Evolutionary conservation across 2,113 vertebrate species (phyloP), one percentile per base, ranked within the genome.

Genomic region (Diphyllodes magnificus): DNA sequence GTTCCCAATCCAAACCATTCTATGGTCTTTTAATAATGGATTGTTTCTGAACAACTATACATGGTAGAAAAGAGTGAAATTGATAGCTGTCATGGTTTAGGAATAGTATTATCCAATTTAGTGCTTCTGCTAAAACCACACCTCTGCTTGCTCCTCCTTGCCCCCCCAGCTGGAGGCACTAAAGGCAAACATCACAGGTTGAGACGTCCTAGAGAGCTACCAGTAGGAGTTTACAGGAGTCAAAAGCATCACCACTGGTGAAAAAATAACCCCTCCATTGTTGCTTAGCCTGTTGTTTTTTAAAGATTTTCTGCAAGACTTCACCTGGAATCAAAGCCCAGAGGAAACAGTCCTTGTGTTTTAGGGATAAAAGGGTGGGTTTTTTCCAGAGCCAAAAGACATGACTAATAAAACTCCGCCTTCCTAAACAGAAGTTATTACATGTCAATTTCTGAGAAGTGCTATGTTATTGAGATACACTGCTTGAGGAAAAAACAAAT

Each of bases 321-420:
- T 71, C 53, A 63, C 10, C 13, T 31, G 9, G 13, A 23, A 68
- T 27, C 28, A 68, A 90, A 84, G 17, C 17, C 27, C 21, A 65
- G 35, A 64, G 30, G 7, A 21, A 56, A 23, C 18, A 60, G 17
- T 4, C 8, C 15, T 85, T 78, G 22, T 2, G 22, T 60, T 82
- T 56, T 39, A 65, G 40, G 20, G 14, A 9, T 65, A n/a, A 51
- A 9, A 23, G 13, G 8, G 0, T 6, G 3, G 1, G 5, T 35
- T 60, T 59, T 30, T 53, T 5, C 9, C 10, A 45, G 33, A 37
- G 6, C 3, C 11, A 65, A 47, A 31, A 84, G 19, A 72, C 77
- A 50, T 37, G 0, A n/a, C 9, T 69, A 28, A 54, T 24, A 61
- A 59, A 84, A 72, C 12, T 57, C 21, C 50, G 8, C 7, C 11